Conservation (phyloP, 2,113 vertebrate species). For the Bettongia penicillata region DNA sequence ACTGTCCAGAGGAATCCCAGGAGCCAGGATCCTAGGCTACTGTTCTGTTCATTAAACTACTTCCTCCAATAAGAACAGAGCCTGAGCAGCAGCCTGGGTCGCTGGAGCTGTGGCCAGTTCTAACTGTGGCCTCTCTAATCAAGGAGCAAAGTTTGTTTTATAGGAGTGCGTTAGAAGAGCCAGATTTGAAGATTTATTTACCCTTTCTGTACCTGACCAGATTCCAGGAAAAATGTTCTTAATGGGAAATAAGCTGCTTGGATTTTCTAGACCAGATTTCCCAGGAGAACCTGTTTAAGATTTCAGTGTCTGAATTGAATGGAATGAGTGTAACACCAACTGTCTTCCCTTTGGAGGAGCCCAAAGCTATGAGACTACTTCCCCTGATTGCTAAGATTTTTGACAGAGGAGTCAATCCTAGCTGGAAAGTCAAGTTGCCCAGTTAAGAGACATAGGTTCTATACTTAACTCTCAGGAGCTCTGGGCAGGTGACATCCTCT, state of each 20-base stretch:
- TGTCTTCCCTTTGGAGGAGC: background rate
- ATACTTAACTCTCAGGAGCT: background rate
- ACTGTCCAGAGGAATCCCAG: background rate
- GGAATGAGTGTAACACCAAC: conserved; percentile 3
- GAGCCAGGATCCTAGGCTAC: background rate
- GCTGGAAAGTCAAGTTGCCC: background rate
- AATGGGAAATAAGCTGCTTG: conserved; percentile 75
- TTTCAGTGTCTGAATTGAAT: conserved; percentile 53
- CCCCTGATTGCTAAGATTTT: background rate
- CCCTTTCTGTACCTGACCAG: conserved; percentile 73
- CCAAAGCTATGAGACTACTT: background rate
- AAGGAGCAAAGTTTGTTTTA: background rate
- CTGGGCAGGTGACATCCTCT: background rate
- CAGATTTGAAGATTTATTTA: conserved; percentile 77
- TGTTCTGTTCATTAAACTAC: background rate
- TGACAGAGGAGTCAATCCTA: background rate
- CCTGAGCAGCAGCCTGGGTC: background rate
- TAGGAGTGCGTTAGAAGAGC: conserved; percentile 49
- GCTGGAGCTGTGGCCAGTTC: conserved; percentile 7
- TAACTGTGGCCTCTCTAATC: background rate
- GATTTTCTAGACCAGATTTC: conserved; percentile 61
- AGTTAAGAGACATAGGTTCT: background rate
- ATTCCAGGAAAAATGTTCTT: conserved; percentile 76
- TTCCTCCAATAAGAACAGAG: background rate
- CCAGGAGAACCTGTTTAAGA: conserved; percentile 60